Evolutionary conservation across 2,797 vertebrate species (phyloP).

Genomic region (Hippoglossus hippoglossus): DNA sequence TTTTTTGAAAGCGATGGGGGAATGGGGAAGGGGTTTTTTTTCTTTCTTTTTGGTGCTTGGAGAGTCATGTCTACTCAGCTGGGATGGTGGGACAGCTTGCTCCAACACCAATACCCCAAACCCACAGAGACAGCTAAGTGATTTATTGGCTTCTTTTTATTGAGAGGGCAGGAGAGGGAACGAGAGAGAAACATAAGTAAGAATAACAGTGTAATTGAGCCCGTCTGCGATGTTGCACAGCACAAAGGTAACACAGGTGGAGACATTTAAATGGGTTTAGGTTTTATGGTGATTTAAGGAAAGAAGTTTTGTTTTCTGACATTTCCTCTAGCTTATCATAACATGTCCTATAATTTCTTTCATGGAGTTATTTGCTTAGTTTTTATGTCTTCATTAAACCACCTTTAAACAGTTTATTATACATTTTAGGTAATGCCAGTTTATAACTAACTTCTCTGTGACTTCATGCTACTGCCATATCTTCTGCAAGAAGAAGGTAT

Average conservation of each 20-base stretch:
- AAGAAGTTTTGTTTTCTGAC: conserved; percentile 54
- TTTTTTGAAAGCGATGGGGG: conserved; percentile 69
- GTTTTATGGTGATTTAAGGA: conserved; percentile 64
- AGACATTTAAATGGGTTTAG: conserved; percentile 54
- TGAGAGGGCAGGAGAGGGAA: conserved; percentile 65
- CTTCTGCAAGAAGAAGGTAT: too few relatives aligned
- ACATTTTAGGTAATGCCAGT: conserved; percentile 32
- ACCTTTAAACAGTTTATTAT: conserved; percentile 43
- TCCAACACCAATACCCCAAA: conserved; percentile 81
- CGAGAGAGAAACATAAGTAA: conserved; percentile 74
- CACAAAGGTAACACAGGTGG: conserved; percentile 72
- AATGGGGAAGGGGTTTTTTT: conserved; percentile 42
- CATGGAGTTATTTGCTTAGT: conserved; percentile 42
- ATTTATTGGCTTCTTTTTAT: conserved; percentile 80
- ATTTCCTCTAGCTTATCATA: conserved; percentile 65
- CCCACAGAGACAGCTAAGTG: conserved; percentile 73
- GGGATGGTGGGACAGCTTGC: conserved; percentile 64
- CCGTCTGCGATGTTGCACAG: conserved; percentile 61
- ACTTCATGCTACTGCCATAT: conserved; percentile 6
- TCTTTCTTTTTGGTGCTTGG: conserved; percentile 55
- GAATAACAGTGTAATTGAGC: conserved; percentile 79
- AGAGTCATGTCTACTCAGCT: conserved; percentile 71
- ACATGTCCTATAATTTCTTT: conserved; percentile 51
- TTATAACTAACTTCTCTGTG: conserved; percentile 17
- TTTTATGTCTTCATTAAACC: conserved; percentile 45